Evolutionary conservation across 2,888 invertebrate species (phyloP).

Genomic region (Poecilus cupreus): DNA sequence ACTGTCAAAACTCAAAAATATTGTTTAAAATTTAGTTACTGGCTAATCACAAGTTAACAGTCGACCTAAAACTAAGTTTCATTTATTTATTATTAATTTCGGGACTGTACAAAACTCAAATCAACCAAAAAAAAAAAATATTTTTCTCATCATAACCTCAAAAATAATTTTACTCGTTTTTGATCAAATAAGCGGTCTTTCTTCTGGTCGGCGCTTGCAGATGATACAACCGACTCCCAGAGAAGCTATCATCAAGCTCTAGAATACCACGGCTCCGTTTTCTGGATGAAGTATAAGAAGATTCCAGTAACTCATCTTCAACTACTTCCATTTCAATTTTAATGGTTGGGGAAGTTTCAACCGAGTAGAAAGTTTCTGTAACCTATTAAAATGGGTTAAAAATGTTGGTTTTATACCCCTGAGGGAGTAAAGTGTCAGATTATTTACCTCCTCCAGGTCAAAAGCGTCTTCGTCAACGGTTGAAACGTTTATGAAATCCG

Average conservation of each 20-base stretch:
- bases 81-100: too few species aligned
- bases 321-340: constrained; percentile 71
- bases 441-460: constrained; percentile 78
- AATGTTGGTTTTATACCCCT: background rate
- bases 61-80: too few species aligned
- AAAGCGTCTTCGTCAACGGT: constrained; percentile 73
- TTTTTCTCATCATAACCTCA: too few species aligned
- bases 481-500: constrained; percentile 64
- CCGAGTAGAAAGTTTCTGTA: constrained; percentile 83
- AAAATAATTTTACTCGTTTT: constrained; percentile 47
- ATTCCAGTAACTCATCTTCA: constrained; percentile 71
- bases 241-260: constrained; percentile 42
- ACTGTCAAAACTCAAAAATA: too few species aligned
- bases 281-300: constrained; percentile 69
- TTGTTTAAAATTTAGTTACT: too few species aligned
- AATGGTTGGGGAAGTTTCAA: constrained; percentile 73
- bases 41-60: too few species aligned
- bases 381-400: constrained; percentile 72
- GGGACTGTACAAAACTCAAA: too few species aligned
- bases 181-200: constrained; percentile 49
- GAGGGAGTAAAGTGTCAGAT: background rate
- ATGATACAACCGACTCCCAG: constrained; percentile 29
- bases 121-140: too few species aligned
- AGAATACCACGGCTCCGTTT: constrained; percentile 61
- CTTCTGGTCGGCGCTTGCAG: constrained; percentile 40